A percentile compares a stretch with the other conserved stretches of the same genome.
These are phyloP conservation scores for Athene cunicularia DNA, from an alignment of 2,113 vertebrate species.

Conservation along the genomic window DNA sequence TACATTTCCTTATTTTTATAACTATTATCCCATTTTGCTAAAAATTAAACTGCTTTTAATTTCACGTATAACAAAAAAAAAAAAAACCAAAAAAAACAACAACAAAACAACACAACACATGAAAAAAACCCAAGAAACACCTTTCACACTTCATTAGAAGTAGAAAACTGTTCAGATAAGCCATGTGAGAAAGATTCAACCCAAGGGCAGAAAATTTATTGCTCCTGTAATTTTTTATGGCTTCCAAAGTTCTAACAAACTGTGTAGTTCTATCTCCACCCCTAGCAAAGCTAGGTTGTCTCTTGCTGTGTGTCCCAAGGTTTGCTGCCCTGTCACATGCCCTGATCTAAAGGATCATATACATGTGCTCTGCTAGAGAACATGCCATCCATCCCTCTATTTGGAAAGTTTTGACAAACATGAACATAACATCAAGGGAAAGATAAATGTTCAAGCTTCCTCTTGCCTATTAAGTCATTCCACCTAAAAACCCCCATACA, in stretches of 20 bases:
- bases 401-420: neutral
- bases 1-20: neutral
- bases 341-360: neutral
- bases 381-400: no score
- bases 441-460: neutral
- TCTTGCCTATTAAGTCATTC: neutral
- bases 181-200: neutral
- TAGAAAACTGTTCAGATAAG: neutral
- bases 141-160: neutral
- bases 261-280: neutral
- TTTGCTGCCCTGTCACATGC: neutral
- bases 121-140: neutral
- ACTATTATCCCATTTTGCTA: neutral
- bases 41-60: neutral
- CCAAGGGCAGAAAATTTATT: neutral
- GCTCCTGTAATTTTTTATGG: neutral
- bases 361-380: neutral
- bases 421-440: neutral
- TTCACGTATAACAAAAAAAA: neutral
- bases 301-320: neutral
- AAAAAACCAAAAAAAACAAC: no score
- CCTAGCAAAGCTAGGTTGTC: neutral
- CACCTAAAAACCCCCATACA: rapidly evolving
- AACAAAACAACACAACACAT: neutral
- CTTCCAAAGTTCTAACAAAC: neutral